phyloP scores from a whole-genome alignment of 2,888 invertebrate species.

The Tetramorium bicarinatum region DNA sequence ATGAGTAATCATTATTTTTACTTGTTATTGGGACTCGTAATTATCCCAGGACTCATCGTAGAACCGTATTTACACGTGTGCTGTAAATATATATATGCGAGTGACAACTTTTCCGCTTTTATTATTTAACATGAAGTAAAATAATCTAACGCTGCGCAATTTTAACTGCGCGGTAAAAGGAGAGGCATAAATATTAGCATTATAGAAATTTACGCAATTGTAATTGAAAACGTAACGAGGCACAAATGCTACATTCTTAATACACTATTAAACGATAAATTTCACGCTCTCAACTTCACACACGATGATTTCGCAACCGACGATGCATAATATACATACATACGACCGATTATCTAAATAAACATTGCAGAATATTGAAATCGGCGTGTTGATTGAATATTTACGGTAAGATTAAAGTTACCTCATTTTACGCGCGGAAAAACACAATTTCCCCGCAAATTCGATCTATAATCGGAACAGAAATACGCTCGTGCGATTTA shows the following conservation, averaged over 20 bases:
- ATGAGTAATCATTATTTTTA: constrained; percentile 10
- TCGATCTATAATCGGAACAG: background rate
- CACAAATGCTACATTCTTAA: background rate
- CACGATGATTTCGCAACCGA: background rate
- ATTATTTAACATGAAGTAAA: background rate
- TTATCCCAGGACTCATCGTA: background rate
- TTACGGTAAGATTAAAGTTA: constrained; percentile 6
- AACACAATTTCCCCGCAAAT: constrained; percentile 14
- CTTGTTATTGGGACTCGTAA: background rate
- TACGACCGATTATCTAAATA: background rate
- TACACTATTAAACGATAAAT: background rate
- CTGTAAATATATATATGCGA: background rate
- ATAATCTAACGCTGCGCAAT: background rate
- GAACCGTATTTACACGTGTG: background rate
- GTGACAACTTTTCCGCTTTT: background rate
- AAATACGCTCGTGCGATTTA: background rate
- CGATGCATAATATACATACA: background rate
- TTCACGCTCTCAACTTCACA: background rate
- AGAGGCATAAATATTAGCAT: background rate
- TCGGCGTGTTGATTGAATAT: background rate
- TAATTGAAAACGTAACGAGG: background rate
- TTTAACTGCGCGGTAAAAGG: background rate
- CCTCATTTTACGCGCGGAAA: background rate
- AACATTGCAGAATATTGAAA: background rate
- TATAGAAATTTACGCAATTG: background rate